Evolutionary conservation across 2,888 invertebrate genomes (phyloP), one percentile per base, ranked within the genome.

Genomic region (Hyposoter dolosus): DNA sequence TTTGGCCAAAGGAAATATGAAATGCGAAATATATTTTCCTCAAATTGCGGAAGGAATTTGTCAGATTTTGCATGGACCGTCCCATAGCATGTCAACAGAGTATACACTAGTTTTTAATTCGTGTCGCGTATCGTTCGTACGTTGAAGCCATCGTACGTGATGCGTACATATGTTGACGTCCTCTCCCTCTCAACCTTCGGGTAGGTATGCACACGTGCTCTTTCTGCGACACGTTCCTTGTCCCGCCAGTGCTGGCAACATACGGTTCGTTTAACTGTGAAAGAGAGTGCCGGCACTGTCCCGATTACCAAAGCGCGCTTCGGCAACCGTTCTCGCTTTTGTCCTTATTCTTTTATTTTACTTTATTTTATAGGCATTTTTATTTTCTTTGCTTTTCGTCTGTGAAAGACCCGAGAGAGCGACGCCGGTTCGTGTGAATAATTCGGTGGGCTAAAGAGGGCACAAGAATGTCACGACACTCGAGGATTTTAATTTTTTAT

Each of bases 61-160:
- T 7, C 9, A 6, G 50, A n/a, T 53, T 53, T 53, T 0, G n/a
- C 19, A 53, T 53, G 50, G 50, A 53, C n/a, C 7, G n/a, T 53
- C 50, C 50, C n/a, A n/a, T 53, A n/a, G 5, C 7, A 53, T 19
- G 6, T 63, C 6, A 35, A n/a, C 43, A 56, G 19, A 43, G 40
- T 74, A 53, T 32, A 19, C 40, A 68, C 75, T 75, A 45, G 82
- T 45, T 75, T 82, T 68, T 82, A 75, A 82, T 82, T 82, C 68
- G 56, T 15, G 60, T 75, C 81, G 81, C 81, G 81, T 75, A 66
- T 82, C 53, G 19, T 50, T 75, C 71, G 72, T 80, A 71, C 80
- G 72, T 72, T 80, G 32, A 35, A 60, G 60, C 80, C 72, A 65
- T 72, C 56, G 75, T 75, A 82, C 81, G 81, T 82, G 81, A 82